Conservation (phyloP, 2,797 vertebrate genomes). For the Fratercula arctica region DNA sequence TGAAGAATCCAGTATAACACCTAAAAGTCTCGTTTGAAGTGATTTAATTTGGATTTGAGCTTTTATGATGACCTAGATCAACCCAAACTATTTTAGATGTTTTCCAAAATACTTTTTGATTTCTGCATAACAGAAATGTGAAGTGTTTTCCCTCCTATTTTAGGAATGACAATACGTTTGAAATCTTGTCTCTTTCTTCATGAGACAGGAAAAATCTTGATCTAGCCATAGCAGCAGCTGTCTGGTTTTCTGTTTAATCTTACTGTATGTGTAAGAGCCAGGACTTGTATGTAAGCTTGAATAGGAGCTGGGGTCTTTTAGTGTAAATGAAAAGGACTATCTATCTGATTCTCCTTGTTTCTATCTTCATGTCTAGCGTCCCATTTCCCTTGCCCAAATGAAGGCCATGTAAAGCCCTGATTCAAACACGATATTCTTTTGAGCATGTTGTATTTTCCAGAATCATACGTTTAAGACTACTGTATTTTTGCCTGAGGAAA, state of each 20-base stretch:
- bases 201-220: not conserved
- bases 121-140: not conserved
- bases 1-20: not conserved
- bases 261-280: not conserved
- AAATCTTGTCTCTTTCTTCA: not conserved
- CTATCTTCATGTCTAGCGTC: not conserved
- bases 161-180: not conserved
- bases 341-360: not conserved
- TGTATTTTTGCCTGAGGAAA: slow-evolving; percentile 4
- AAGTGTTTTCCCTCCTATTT: not conserved
- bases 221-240: not conserved
- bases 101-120: not conserved
- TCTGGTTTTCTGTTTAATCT: not conserved
- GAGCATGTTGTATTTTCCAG: not conserved
- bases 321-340: not conserved
- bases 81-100: not conserved
- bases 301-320: not conserved
- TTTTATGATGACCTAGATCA: not conserved
- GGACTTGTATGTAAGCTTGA: not conserved
- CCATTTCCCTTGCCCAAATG: not conserved
- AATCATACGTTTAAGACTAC: not conserved
- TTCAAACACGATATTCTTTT: not conserved
- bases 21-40: not conserved
- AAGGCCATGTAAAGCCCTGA: not conserved
- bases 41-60: not conserved